Evolutionary conservation across 2,797 vertebrate species (phyloP).

Genomic region (Muscicapa comitata): DNA sequence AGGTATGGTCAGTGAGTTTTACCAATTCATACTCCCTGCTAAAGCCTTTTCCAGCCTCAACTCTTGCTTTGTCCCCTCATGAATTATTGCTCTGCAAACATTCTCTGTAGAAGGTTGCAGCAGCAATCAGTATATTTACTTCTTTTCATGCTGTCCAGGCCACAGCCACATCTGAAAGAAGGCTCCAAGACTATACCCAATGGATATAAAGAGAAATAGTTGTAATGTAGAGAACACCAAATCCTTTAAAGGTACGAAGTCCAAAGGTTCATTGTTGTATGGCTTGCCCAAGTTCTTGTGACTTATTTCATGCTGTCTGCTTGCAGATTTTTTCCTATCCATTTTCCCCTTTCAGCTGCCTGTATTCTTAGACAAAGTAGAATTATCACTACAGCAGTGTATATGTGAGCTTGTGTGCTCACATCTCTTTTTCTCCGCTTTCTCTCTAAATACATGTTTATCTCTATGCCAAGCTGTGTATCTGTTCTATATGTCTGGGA

Average conservation of each 20-base stretch:
- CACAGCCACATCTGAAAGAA: neutral
- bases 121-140: neutral
- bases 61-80: neutral
- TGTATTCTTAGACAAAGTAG: neutral
- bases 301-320: neutral
- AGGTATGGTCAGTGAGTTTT: neutral
- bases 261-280: neutral
- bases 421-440: neutral
- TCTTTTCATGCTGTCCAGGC: neutral
- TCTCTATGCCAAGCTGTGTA: neutral
- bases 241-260: neutral
- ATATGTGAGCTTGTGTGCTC: neutral
- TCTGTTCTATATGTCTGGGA: accelerated
- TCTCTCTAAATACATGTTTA: neutral
- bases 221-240: neutral
- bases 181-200: neutral
- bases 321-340: neutral
- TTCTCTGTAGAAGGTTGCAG: neutral
- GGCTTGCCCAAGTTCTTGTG: neutral
- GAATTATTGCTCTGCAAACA: neutral
- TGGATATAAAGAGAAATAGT: neutral
- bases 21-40: neutral
- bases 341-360: neutral
- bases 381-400: neutral
- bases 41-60: neutral